phyloP scores from a whole-genome alignment of 2,113 vertebrate genomes.

The Circaetus cinerascens region DNA sequence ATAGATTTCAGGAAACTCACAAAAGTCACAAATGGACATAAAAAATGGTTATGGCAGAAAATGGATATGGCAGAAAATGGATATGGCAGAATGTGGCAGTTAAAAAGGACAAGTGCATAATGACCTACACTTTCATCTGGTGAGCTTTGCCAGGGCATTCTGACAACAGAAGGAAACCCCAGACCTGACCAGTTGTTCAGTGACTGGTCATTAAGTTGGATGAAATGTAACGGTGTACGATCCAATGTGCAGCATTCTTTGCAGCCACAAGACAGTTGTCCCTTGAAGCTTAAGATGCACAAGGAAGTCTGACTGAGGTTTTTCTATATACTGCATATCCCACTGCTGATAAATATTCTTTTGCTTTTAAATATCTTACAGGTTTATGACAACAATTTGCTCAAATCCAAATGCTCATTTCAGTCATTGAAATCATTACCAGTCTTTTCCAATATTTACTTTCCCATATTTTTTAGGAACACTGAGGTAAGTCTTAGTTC shows the following conservation, averaged over 20 bases:
- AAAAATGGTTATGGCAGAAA: not conserved
- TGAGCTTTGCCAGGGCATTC: not conserved
- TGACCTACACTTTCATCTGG: not conserved
- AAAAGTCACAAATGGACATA: not conserved
- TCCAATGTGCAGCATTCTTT: not conserved
- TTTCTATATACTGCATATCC: not conserved
- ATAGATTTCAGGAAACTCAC: not conserved
- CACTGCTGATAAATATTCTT: not conserved
- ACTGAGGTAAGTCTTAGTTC: not conserved
- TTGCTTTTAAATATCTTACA: not conserved
- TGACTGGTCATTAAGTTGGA: not conserved
- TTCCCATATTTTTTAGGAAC: not conserved
- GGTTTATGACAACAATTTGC: not conserved
- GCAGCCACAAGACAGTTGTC: not conserved
- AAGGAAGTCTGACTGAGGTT: not conserved
- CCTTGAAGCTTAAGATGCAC: not conserved
- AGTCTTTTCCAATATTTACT: not conserved
- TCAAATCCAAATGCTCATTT: not conserved
- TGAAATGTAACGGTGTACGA: accelerated
- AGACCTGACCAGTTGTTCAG: not conserved
- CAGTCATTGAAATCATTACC: not conserved
- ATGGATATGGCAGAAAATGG: not conserved
- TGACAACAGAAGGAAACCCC: not conserved
- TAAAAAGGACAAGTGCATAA: not conserved
- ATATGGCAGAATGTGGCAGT: not conserved